Percentiles rank a stretch among this genome's conserved stretches.
Evolutionary conservation across 2,797 vertebrate genomes (phyloP).

Genomic region (Coluber constrictor): DNA sequence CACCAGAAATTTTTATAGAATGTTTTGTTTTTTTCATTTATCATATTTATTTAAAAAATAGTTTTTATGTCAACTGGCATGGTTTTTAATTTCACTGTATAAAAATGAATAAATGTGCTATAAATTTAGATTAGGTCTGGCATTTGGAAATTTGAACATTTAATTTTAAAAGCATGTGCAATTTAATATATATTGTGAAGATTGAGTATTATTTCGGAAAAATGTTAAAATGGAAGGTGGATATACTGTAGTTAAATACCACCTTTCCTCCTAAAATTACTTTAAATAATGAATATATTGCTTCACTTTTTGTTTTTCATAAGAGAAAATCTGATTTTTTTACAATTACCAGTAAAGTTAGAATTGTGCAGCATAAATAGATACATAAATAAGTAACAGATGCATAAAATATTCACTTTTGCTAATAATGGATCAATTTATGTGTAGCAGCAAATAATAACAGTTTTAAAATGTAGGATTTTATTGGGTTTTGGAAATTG

Average conservation of each 20-base stretch:
- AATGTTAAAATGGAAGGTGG: background rate
- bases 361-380: background rate
- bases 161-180: background rate
- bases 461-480: background rate
- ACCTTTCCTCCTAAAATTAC: background rate
- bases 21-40: background rate
- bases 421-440: background rate
- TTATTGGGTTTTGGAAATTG: conserved; percentile 5
- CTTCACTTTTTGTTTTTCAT: background rate
- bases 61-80: background rate
- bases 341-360: background rate
- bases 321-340: background rate
- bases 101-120: background rate
- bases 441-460: background rate
- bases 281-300: background rate
- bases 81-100: background rate
- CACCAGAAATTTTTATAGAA: background rate
- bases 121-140: background rate
- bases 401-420: background rate
- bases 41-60: background rate
- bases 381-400: background rate
- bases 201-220: background rate
- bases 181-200: background rate
- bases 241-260: background rate
- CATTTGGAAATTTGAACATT: background rate